phyloP scores from a whole-genome alignment of 2,888 invertebrate genomes.

The Seladonia tumulorum region DNA sequence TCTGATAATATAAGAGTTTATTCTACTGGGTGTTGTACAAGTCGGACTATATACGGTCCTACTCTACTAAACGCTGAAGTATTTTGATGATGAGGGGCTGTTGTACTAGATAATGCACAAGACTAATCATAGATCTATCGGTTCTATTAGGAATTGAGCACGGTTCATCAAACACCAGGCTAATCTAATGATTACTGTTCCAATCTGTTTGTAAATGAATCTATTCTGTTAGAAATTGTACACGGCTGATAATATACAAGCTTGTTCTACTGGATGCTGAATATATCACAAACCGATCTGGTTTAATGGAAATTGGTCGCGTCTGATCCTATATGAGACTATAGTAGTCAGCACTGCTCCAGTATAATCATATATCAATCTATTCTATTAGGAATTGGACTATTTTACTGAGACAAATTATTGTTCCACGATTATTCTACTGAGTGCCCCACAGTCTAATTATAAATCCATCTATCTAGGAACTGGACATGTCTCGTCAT shows the following conservation, averaged over 20 bases:
- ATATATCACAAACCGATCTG: neutral
- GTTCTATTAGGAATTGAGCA: neutral
- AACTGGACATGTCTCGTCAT: neutral
- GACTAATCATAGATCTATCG: neutral
- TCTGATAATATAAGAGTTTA: neutral
- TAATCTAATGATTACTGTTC: neutral
- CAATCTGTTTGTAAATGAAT: neutral
- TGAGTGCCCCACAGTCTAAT: neutral
- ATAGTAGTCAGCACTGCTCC: neutral
- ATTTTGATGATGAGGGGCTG: neutral
- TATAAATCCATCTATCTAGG: neutral
- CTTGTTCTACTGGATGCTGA: neutral
- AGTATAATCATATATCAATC: neutral
- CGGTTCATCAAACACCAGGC: neutral
- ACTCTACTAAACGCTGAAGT: neutral
- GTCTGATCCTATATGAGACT: neutral
- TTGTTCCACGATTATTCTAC: neutral
- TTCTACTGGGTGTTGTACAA: neutral
- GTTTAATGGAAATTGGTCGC: neutral
- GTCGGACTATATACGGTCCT: neutral
- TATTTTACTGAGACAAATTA: neutral
- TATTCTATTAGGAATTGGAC: neutral
- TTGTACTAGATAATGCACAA: neutral
- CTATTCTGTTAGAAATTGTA: neutral
- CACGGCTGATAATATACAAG: neutral